Evolutionary conservation across 2,888 invertebrate species (phyloP).

Genomic region (Drosophila monieri): DNA sequence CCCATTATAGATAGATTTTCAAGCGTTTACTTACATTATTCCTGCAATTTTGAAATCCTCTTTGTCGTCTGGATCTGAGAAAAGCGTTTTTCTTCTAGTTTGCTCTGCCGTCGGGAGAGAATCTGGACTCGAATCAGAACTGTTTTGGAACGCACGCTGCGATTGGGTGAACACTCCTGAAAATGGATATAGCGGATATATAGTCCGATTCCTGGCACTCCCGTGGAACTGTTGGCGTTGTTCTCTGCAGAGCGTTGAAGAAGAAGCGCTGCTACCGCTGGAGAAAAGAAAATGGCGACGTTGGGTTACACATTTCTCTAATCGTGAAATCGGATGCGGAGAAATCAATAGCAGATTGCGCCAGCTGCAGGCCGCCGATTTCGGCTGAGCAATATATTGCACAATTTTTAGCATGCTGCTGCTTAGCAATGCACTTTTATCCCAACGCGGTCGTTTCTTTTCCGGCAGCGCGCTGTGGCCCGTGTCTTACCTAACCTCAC

Average conservation of each 20-base stretch:
- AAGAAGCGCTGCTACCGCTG: constrained; percentile 73
- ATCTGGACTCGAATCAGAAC: constrained; percentile 35
- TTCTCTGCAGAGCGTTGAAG: constrained; percentile 62
- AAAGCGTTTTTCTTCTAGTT: constrained; percentile 67
- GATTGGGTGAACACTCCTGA: constrained; percentile 44
- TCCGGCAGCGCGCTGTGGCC: constrained; percentile 44
- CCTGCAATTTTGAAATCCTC: constrained; percentile 75
- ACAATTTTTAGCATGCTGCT: constrained; percentile 67
- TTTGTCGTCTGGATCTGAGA: constrained; percentile 71
- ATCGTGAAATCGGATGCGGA: constrained; percentile 51
- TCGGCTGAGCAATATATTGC: constrained; percentile 72
- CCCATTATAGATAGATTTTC: neutral
- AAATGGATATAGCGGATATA: constrained; percentile 44
- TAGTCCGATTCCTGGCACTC: constrained; percentile 57
- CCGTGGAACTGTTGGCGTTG: constrained; percentile 70
- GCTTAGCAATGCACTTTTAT: neutral
- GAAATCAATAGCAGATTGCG: constrained; percentile 80
- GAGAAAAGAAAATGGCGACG: constrained; percentile 83
- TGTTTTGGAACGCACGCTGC: constrained; percentile 62
- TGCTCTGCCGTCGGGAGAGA: constrained; percentile 53
- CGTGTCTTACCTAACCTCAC: constrained; percentile 84
- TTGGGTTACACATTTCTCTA: constrained; percentile 72
- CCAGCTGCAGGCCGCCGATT: constrained; percentile 62
- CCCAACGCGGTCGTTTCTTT: constrained; percentile 11
- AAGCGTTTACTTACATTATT: constrained; percentile 78